These are phyloP conservation scores for Ephydatia muelleri DNA, from an alignment of 37 sponge, comb jelly and placozoan genomes.

Conservation along the genomic window DNA sequence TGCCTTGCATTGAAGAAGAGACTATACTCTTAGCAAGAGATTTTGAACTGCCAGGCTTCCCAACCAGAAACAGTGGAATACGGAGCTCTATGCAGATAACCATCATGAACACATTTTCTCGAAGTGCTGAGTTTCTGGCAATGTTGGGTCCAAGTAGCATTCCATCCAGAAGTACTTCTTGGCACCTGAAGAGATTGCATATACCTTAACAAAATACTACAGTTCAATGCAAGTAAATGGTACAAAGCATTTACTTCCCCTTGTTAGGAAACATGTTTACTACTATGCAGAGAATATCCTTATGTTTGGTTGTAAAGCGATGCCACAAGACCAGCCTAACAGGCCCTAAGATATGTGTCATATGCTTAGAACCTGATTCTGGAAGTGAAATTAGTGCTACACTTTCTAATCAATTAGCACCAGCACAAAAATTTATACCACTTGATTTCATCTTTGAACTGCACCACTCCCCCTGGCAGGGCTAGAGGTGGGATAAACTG, in stretches of 20 bases:
- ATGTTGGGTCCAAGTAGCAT: slow-evolving; percentile 69
- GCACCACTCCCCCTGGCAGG: slow-evolving; percentile 40
- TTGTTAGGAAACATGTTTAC: not conserved
- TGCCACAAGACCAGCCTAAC: no score
- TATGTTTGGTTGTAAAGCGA: not conserved
- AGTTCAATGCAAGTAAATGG: no score
- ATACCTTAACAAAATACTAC: not conserved
- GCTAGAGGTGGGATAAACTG: slow-evolving; percentile 46
- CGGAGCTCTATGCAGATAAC: slow-evolving; percentile 92
- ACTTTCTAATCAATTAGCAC: not conserved
- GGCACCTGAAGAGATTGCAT: slow-evolving; percentile 43
- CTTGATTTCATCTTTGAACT: slow-evolving; percentile 63
- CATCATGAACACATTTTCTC: slow-evolving; percentile 99
- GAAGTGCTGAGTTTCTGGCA: slow-evolving; percentile 92
- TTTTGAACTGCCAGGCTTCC: slow-evolving; percentile 98
- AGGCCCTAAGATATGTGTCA: no score
- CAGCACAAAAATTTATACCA: slow-evolving; percentile 27
- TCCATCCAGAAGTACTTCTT: slow-evolving; percentile 57
- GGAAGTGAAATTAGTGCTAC: no score
- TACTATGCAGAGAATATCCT: not conserved
- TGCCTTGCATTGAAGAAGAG: slow-evolving; percentile 83
- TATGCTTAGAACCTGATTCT: no score
- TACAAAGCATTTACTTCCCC: no score
- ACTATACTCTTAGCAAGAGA: slow-evolving; percentile 90
- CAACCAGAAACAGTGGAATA: slow-evolving; percentile 97